Conservation (phyloP, 2,797 vertebrate species). For the Anguilla pacifica region DNA sequence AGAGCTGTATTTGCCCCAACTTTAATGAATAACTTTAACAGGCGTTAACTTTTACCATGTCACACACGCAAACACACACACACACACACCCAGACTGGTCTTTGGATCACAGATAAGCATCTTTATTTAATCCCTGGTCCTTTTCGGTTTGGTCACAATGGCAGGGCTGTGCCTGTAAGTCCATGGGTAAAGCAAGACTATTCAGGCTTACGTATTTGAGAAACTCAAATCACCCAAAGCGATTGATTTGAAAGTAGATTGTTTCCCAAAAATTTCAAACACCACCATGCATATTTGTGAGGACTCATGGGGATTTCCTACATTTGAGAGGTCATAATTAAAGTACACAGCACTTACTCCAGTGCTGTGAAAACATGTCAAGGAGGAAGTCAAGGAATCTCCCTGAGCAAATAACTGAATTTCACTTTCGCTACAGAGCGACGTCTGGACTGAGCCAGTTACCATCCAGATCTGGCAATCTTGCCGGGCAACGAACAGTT, state of each 20-base stretch:
- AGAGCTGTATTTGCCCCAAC: constrained; percentile 49
- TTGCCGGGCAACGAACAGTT: background rate
- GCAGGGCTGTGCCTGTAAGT: background rate
- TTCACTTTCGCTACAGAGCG: background rate
- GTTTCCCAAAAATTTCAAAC: background rate
- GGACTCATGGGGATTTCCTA: background rate
- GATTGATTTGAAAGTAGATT: background rate
- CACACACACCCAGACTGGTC: background rate
- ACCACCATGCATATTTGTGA: background rate
- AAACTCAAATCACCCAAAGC: background rate
- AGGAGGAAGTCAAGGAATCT: background rate
- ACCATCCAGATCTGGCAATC: background rate
- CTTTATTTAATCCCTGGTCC: background rate
- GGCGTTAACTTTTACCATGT: background rate
- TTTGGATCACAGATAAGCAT: background rate
- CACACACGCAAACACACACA: background rate
- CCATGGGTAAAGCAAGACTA: background rate
- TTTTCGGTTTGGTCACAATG: constrained; percentile 19
- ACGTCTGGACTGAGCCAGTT: background rate
- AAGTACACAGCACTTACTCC: background rate
- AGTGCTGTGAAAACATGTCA: too few relatives aligned
- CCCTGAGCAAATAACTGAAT: background rate
- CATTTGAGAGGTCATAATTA: background rate
- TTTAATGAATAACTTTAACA: constrained; percentile 63
- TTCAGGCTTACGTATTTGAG: background rate